Base-by-base conservation (phyloP, 2,888 invertebrate genomes). In the Thumatha senex region DNA sequence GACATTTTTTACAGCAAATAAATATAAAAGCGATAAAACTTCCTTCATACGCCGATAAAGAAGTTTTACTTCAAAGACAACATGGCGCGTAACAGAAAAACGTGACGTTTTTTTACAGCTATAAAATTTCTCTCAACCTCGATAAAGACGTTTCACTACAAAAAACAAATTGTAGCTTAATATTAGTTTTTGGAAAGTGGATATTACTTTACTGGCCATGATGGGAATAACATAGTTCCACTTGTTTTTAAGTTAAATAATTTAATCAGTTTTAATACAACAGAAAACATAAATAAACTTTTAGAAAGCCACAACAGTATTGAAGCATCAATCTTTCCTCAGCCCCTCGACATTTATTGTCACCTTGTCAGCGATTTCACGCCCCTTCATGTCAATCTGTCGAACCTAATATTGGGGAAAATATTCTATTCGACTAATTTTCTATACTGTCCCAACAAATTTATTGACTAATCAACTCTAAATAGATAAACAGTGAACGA, bases 261-360 rank as follows among this genome's bases (percentile, higher is more conserved):
- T 31, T 1, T 10, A 31, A 31, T 31, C 7, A 10, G 18, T 24
- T 38, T 15, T 15, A 15, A 38, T 13, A 35, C 11, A 10, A 14
- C 15, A 38, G 2, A 36, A 36, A 36, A 14, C 36, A 39, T 31
- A 36, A 50, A 54, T 52, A 54, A 51, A 61, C 51, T 54, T 55
- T 46, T 48, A 54, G 58, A 65, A 59, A 66, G 49, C 62, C 62
- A 63, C 63, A 63, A 47, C 55, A 44, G 58, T 61, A 61, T 64
- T 50, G 43, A 34, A 46, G 14, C 52, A 68, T 66, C 52, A 54
- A 59, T 71, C 58, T 66, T 61, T 18, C 14, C 38, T 50, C 43
- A 48, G 24, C 53, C 54, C 45, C 64, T 63, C 59, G 67, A 66
- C 67, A 55, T 58, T 61, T 58, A 56, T 58, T 57, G 56, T 55